Percentiles rank a stretch among this genome's conserved stretches.
phyloP scores from a whole-genome alignment of 2,888 invertebrate genomes.

The Catocala sponsa region DNA sequence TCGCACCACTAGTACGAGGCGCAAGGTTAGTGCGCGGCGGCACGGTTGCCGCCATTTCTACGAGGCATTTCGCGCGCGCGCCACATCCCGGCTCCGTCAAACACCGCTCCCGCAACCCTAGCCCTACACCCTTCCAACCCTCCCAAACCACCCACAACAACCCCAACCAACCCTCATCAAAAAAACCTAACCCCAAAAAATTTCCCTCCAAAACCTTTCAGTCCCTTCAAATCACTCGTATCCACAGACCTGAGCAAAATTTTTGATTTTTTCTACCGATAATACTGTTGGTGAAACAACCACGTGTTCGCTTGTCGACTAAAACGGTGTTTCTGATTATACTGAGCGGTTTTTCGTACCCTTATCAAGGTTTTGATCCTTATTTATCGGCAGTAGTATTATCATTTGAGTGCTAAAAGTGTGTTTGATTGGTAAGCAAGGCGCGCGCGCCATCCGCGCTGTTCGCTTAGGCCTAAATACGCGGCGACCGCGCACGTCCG shows the following conservation, averaged over 20 bases:
- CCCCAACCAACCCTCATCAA: constrained; percentile 25
- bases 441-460: constrained; percentile 53
- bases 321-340: constrained; percentile 25
- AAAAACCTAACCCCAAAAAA: constrained; percentile 20
- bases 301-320: constrained; percentile 37
- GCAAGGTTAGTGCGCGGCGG: constrained; percentile 62
- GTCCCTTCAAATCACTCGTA: constrained; percentile 22
- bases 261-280: too few relatives aligned
- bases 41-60: constrained; percentile 69
- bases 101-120: constrained; percentile 42
- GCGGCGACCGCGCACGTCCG: constrained; percentile 61
- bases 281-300: neutral
- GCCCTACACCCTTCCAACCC: constrained; percentile 29
- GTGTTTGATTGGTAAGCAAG: constrained; percentile 45
- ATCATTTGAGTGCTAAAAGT: constrained; percentile 54
- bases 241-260: constrained; percentile 8
- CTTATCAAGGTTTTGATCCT: constrained; percentile 64
- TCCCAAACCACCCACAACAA: constrained; percentile 25
- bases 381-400: constrained; percentile 57
- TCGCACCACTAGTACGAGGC: constrained; percentile 60
- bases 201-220: constrained; percentile 14
- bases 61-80: constrained; percentile 67
- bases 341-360: constrained; percentile 46
- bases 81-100: constrained; percentile 51
- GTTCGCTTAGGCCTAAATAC: constrained; percentile 76